phyloP scores from a whole-genome alignment of 1,140 invertebrate genomes.

The Dendrolimus kikuchii region DNA sequence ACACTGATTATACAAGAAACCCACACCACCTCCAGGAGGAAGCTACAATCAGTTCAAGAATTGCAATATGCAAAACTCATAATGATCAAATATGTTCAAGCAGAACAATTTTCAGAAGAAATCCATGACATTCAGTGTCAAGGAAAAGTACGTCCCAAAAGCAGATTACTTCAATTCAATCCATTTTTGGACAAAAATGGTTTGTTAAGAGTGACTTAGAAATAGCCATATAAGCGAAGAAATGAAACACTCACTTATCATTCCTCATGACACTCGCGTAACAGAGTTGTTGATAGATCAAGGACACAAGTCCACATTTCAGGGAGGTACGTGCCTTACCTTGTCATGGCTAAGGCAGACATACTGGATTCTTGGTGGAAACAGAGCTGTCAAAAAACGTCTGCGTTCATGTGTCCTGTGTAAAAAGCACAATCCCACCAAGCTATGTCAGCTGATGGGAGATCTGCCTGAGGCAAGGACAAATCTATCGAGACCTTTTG shows the following conservation, averaged over 20 bases:
- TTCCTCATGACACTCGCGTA: conserved; percentile 13
- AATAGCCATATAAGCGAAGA: conserved; percentile 10
- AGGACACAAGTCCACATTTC: conserved; percentile 17
- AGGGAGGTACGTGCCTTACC: conserved; percentile 24
- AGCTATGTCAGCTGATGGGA: conserved; percentile 26
- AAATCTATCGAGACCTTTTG: conserved; percentile 19
- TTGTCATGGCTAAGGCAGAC: conserved; percentile 17
- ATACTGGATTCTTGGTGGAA: conserved; percentile 27
- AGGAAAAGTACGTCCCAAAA: too few relatives aligned
- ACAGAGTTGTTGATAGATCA: conserved; percentile 19
- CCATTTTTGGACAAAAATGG: conserved; percentile 13
- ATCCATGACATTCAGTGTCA: too few relatives aligned
- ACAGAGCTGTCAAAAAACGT: conserved; percentile 8
- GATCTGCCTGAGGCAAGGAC: conserved; percentile 24
- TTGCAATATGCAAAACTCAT: too few relatives aligned
- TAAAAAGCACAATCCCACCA: conserved; percentile 8
- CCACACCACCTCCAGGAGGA: too few relatives aligned
- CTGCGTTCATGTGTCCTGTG: conserved; percentile 18
- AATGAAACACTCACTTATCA: conserved; percentile 15
- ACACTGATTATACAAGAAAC: too few relatives aligned
- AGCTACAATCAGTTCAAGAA: too few relatives aligned
- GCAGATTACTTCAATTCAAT: conserved; percentile 7
- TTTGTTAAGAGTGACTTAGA: conserved; percentile 23
- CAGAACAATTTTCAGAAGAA: too few relatives aligned
- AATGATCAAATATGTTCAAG: too few relatives aligned